Evolutionary conservation across 2,113 vertebrate genomes (phyloP), one percentile per base, ranked within the genome.

Genomic region (Gambusia affinis): DNA sequence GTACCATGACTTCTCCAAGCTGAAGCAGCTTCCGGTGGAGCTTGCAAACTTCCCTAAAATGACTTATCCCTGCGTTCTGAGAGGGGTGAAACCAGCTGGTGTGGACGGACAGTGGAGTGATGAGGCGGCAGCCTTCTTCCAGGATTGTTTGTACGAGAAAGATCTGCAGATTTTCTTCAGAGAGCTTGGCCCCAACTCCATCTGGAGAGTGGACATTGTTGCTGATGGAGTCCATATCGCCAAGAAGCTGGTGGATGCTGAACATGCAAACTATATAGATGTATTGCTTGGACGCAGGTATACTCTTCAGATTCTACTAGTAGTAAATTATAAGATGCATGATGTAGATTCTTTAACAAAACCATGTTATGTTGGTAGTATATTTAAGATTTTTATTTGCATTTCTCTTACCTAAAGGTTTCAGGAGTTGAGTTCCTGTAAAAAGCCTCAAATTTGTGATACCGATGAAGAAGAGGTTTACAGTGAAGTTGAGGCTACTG

Each of bases 131-230:
- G 37, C 81, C 17, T 85, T 94, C 78, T 95, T 96, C 82, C 92
- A 93, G 73, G 60, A 94, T 15, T 90, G 91, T 66, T 88, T 97
- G 87, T 85, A 78, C 75, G 87, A 94, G 64, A 93, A 89, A 0
- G 87, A 79, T 60, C 90, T 98, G 37, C n/a, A 93, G 80, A 89
- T 98, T 85, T 68, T 90, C 88, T 93, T 96, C 88, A 94, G 90
- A 69, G 91, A 92, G 69, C 75, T 64, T 60, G 80, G 89, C 57
- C 87, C 88, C 15, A 81, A 90, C 42, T 65, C 72, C 17, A 78
- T 83, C 28, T 95, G 91, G 93, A 89, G 80, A 70, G 93, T 93
- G 60, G 94, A 95, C 33, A 12, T 94, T 33, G 5, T 92, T 64
- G 67, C 73, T 1, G 89, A 82, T n/a, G 91, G 85, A 0, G 60